Evolutionary conservation across 2,113 vertebrate genomes (phyloP).

Genomic region (Campylomormyrus tamandua): DNA sequence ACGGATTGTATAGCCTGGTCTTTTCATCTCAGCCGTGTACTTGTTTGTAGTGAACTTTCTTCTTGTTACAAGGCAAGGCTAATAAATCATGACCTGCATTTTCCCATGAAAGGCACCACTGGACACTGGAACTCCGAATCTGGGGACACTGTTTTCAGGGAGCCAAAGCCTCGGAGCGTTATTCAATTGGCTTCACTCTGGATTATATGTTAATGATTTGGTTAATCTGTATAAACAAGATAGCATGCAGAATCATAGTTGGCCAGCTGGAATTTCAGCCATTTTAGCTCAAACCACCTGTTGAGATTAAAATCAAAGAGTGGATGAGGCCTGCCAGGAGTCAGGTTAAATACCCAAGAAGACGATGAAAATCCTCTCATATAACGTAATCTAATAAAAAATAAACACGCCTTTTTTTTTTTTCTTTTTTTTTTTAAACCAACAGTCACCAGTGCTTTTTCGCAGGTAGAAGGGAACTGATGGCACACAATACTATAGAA

Average conservation of each 20-base stretch:
- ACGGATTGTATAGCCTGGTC: background rate
- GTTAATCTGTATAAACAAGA: background rate
- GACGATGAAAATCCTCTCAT: background rate
- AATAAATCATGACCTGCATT: background rate
- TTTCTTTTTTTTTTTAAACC: background rate
- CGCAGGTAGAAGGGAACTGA: background rate
- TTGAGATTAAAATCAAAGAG: background rate
- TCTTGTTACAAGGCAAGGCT: background rate
- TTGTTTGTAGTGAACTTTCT: background rate
- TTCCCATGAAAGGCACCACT: background rate
- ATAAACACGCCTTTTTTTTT: background rate
- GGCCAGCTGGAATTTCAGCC: background rate
- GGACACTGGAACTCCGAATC: background rate
- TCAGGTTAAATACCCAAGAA: background rate
- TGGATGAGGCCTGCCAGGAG: background rate
- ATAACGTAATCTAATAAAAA: background rate
- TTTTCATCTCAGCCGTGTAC: background rate
- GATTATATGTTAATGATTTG: conserved; percentile 7
- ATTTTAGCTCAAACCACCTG: conserved; percentile 18
- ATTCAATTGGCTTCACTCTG: background rate
- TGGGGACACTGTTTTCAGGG: background rate
- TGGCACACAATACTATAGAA: background rate
- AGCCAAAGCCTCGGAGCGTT: background rate
- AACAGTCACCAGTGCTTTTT: background rate
- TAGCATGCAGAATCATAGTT: conserved; percentile 12